phyloP scores from a whole-genome alignment of 2,888 invertebrate species.

The Pecten maximus region DNA sequence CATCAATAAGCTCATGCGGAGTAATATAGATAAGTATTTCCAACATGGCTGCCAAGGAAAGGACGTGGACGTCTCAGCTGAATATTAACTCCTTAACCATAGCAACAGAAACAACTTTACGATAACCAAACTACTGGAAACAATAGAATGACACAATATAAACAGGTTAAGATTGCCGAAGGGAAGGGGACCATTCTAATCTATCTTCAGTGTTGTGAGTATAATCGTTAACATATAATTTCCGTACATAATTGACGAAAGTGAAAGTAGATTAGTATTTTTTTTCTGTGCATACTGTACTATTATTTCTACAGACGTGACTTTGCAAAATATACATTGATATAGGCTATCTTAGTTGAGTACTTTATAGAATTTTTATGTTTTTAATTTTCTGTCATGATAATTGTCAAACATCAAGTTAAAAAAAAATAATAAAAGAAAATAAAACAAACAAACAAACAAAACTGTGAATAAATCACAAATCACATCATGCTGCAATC shows the following conservation, averaged over 20 bases:
- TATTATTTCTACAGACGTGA: too few species aligned
- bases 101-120: not conserved
- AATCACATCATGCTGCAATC: too few species aligned
- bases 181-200: slow-evolving; percentile 50
- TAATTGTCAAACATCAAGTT: too few species aligned
- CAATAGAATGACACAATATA: not conserved
- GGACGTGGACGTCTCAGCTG: not conserved
- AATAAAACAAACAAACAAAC: too few species aligned
- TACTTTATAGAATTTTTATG: too few species aligned
- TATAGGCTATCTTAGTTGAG: too few species aligned
- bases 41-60: not conserved
- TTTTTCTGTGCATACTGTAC: not conserved
- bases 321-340: too few species aligned
- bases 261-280: not conserved
- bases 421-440: too few species aligned
- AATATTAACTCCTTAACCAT: not conserved
- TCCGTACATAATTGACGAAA: not conserved
- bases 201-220: slow-evolving; percentile 71
- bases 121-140: not conserved
- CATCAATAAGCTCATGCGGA: not conserved
- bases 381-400: too few species aligned
- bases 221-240: not conserved
- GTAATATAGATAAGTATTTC: not conserved
- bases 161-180: not conserved
- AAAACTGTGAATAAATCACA: too few species aligned